These are phyloP conservation scores for Nasonia longicornis DNA, from an alignment of 1,140 invertebrate species.

Conservation along the genomic window DNA sequence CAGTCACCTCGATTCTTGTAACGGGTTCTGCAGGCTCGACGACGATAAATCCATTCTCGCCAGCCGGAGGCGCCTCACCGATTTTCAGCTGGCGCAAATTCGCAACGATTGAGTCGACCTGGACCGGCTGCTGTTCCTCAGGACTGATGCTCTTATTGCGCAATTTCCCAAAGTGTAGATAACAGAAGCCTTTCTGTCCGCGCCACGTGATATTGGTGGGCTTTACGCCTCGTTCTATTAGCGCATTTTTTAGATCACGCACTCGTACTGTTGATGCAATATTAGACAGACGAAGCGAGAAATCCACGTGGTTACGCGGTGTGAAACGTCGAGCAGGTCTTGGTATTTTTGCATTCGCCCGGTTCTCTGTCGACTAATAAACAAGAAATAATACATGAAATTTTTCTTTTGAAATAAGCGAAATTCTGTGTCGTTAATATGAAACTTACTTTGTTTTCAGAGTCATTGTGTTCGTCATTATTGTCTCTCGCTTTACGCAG, in stretches of 20 bases:
- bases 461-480: constrained; percentile 43
- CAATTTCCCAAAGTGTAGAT: constrained; percentile 75
- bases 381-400: constrained; percentile 27
- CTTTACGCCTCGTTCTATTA: constrained; percentile 74
- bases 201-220: constrained; percentile 77
- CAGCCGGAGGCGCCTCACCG: constrained; percentile 56
- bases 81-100: constrained; percentile 69
- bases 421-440: background rate
- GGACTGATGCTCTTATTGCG: constrained; percentile 57
- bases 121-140: constrained; percentile 53
- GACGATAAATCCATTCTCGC: constrained; percentile 56
- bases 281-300: constrained; percentile 74
- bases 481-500: constrained; percentile 45
- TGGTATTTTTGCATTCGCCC: background rate
- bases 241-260: constrained; percentile 75
- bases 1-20: constrained; percentile 68
- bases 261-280: constrained; percentile 74
- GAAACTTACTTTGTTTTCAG: constrained; percentile 29
- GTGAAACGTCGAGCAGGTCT: constrained; percentile 9
- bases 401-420: constrained; percentile 22
- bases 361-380: background rate
- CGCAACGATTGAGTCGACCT: constrained; percentile 71
- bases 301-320: constrained; percentile 64
- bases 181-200: constrained; percentile 75
- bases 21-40: constrained; percentile 69